phyloP scores from a whole-genome alignment of 92 coral and sea anemone genomes.

The Plumapathes pennacea region DNA sequence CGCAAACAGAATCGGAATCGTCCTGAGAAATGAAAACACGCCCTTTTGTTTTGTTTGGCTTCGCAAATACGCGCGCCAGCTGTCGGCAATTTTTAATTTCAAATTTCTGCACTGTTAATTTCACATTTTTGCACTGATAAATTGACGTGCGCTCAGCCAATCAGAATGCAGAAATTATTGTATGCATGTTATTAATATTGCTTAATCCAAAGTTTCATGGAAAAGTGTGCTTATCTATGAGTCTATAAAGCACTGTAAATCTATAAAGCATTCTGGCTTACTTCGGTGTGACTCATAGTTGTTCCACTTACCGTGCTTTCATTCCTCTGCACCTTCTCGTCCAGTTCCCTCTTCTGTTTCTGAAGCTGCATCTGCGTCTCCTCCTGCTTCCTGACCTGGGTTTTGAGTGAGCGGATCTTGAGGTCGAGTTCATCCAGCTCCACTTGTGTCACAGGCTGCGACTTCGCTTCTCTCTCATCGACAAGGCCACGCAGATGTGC shows the following conservation, averaged over 20 bases:
- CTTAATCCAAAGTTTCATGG: too few species aligned
- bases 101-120: too few species aligned
- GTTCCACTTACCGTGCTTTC: conserved; percentile 63
- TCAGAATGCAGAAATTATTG: too few species aligned
- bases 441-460: conserved; percentile 58
- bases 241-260: not conserved
- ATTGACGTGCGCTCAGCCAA: too few species aligned
- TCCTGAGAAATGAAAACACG: too few species aligned
- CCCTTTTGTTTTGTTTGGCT: too few species aligned
- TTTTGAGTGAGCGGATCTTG: conserved; percentile 92
- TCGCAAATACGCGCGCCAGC: too few species aligned
- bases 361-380: conserved; percentile 56
- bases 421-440: conserved; percentile 92
- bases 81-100: too few species aligned
- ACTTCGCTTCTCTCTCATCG: conserved; percentile 88
- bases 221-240: too few species aligned
- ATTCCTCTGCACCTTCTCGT: conserved; percentile 74
- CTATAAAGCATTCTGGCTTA: not conserved
- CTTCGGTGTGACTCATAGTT: not conserved
- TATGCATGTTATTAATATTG: too few species aligned
- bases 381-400: conserved; percentile 88
- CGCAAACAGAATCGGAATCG: too few species aligned
- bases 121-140: too few species aligned
- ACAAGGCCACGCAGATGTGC: conserved; percentile 79
- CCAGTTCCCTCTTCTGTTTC: conserved; percentile 89